Base-by-base conservation (phyloP, 2,888 invertebrate species). In the Malthinus seriepunctatus region DNA sequence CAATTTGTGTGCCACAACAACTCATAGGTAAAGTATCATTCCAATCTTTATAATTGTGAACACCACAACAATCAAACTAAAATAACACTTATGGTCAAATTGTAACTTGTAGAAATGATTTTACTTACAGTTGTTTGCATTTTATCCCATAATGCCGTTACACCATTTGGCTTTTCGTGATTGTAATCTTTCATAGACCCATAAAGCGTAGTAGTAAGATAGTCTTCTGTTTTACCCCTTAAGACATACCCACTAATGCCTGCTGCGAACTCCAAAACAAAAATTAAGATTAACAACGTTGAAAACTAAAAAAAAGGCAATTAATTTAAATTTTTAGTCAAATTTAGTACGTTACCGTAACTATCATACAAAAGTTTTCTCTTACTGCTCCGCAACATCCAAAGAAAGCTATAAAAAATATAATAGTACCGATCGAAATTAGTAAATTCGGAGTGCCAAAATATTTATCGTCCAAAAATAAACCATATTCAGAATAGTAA, bases 341-440 rank as follows among this genome's bases (percentile, higher is more conserved):
- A 52, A 47, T 12, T 14, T 32, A 8, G 9, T 48, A n/a, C 1
- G 12, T 9, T 81, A 95, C 95, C 63, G 91, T 90, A 65, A 93
- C 86, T 58, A 94, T 89, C 91, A 97, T 93, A 82, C 95, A 93
- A 77, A 95, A 92, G 78, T 91, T 97, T 79, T 97, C 97, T 74
- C 92, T 93, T 54, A 93, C 85, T 10, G 97, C 97, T 35, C 97
- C 97, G 71, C 95, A 97, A 81, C 97, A 97, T 63, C 97, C 97
- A 69, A 97, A 89, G 84, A 96, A 96, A 46, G 96, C 94, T 9
- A 97, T 90, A 51, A 95, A 81, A 78, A 96, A 94, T 70, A 97
- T 91, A 62, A 95, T 83, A 11, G 89, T 81, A n/a, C 97, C 96
- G 7, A 94, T 90, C 47, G 93, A 86, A 70, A 97, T 93, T 64